Evolutionary conservation across 2,888 invertebrate genomes (phyloP).

Genomic region (Stomorhina lunata): DNA sequence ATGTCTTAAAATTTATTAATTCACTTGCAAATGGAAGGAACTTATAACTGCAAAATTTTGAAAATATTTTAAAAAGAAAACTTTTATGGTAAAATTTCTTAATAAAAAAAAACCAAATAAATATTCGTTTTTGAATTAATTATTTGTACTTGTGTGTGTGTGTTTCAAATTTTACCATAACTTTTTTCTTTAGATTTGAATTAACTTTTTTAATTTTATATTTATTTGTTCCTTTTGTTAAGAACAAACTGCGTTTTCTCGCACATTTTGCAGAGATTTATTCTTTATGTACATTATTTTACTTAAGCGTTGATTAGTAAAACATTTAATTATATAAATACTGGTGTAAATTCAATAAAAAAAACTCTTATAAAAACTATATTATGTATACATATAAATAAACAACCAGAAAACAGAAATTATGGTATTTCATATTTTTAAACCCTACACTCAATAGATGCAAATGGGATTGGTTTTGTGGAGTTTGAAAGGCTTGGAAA

Average conservation of each 20-base stretch:
- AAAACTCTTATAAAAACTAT: constrained; percentile 50
- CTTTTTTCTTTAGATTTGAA: not conserved
- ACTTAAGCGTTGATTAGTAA: constrained; percentile 50
- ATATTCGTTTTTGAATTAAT: not conserved
- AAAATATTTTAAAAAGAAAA: not conserved
- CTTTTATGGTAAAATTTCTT: constrained; percentile 39
- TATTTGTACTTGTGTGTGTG: constrained; percentile 26
- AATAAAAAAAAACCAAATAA: not conserved
- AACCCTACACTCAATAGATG: too few relatives aligned
- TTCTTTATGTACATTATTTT: constrained; percentile 45
- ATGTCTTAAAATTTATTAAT: not conserved
- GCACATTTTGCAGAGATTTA: not conserved
- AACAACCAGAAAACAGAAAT: too few relatives aligned
- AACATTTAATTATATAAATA: constrained; percentile 35
- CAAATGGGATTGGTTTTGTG: too few relatives aligned
- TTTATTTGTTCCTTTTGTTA: not conserved
- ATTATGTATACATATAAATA: too few relatives aligned
- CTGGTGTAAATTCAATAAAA: constrained; percentile 52
- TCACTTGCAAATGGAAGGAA: not conserved
- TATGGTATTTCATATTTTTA: too few relatives aligned
- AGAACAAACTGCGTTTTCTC: constrained; percentile 5
- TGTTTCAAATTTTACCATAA: constrained; percentile 32
- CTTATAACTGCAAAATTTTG: constrained; percentile 10
- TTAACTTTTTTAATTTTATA: constrained; percentile 17
- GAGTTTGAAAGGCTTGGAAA: too few relatives aligned